Evolutionary conservation across 2,113 vertebrate species (phyloP).

Genomic region (Aramus guarauna): DNA sequence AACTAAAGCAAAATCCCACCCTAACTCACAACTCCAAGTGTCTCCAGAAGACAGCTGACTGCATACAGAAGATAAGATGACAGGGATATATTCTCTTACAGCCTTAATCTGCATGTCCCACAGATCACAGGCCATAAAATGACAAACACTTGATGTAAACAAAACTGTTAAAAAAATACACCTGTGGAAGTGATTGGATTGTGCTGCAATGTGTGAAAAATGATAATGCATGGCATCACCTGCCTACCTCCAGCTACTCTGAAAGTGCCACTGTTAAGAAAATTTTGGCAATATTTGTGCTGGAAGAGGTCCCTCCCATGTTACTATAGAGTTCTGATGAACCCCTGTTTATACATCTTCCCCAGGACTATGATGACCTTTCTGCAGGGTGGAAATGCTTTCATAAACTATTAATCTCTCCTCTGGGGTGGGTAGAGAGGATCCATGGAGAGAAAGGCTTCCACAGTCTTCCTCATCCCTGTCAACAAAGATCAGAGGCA

Average conservation of each 20-base stretch:
- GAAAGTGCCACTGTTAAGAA: neutral
- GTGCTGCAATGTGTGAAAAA: neutral
- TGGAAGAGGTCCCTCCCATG: neutral
- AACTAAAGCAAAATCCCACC: neutral
- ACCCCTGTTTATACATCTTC: neutral
- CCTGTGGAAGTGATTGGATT: neutral
- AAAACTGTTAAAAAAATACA: neutral
- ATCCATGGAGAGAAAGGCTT: constrained; percentile 18
- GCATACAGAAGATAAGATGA: neutral
- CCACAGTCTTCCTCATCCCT: constrained; percentile 9
- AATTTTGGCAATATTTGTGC: neutral
- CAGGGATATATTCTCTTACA: neutral
- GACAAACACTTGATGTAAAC: neutral
- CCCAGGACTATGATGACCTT: constrained; percentile 37
- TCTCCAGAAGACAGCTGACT: neutral
- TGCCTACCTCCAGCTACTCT: neutral
- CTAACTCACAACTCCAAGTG: neutral
- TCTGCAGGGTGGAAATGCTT: constrained; percentile 34
- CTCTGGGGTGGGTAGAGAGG: neutral
- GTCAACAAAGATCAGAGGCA: constrained; percentile 37
- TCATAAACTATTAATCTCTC: constrained; percentile 46
- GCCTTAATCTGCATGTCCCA: neutral
- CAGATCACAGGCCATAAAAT: neutral
- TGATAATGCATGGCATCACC: neutral
- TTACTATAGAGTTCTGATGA: neutral